Evolutionary conservation across 2,113 vertebrate species (phyloP).

Genomic region (Brachionichthys hirsutus): DNA sequence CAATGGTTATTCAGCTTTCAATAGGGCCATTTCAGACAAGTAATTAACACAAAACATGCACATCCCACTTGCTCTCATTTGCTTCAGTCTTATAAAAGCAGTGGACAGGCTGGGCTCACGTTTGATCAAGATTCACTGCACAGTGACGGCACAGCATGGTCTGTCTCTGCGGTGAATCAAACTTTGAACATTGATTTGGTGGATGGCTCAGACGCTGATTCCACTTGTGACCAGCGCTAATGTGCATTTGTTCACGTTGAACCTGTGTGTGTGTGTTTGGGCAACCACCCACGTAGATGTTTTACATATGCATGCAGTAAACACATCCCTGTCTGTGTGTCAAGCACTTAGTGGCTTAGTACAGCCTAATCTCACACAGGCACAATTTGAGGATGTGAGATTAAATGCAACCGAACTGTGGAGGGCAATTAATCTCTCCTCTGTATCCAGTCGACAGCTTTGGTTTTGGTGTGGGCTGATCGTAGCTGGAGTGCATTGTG

Average conservation of each 20-base stretch:
- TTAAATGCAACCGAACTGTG: slow-evolving; percentile 46
- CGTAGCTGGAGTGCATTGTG: slow-evolving; percentile 18
- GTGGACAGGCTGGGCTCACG: slow-evolving; percentile 43
- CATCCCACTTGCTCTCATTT: slow-evolving; percentile 10
- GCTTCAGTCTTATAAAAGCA: slow-evolving; percentile 43
- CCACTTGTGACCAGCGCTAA: too few species aligned
- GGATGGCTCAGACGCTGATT: slow-evolving; percentile 29
- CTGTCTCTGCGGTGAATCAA: slow-evolving; percentile 55
- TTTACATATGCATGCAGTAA: slow-evolving; percentile 22
- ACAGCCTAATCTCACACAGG: slow-evolving; percentile 43
- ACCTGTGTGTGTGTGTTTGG: slow-evolving; percentile 3
- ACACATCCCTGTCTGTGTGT: slow-evolving; percentile 20
- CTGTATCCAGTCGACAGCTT: slow-evolving; percentile 42
- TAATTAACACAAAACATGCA: too few species aligned
- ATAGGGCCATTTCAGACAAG: slow-evolving; percentile 42
- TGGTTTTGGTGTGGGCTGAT: slow-evolving; percentile 44
- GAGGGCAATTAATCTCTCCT: slow-evolving; percentile 65
- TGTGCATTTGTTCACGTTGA: slow-evolving; percentile 21
- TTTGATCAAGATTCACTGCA: slow-evolving; percentile 69
- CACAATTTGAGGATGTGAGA: slow-evolving; percentile 49
- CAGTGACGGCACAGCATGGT: slow-evolving; percentile 45
- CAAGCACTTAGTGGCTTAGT: slow-evolving; percentile 41
- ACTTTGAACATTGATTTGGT: slow-evolving; percentile 54
- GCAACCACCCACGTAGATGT: not conserved
- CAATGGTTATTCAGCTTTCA: slow-evolving; percentile 63